Evolutionary conservation across 2,113 vertebrate genomes (phyloP), one percentile per base, ranked within the genome.

Genomic region (Leucopsar rothschildi): DNA sequence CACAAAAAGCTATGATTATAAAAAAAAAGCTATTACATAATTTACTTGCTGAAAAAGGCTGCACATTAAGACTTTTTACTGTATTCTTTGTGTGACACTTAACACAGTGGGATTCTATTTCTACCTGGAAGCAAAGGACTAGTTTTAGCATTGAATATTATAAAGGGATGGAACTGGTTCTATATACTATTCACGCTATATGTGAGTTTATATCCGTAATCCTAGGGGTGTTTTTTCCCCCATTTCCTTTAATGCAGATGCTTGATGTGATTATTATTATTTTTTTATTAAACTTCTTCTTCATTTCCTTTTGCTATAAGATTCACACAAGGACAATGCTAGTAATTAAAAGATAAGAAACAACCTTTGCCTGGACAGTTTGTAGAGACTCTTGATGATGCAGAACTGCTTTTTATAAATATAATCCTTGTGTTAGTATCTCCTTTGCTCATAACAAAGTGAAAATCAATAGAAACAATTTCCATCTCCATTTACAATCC

Each of bases 401-500:
- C 93, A 88, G 97, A 97, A 97, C 91, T 89, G 55, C 82, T 97
- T 97, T 93, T 97, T 95, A 97, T 97, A 97, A 98, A 97, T 94
- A 91, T 95, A 98, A 97, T 95, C 84, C 88, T 94, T 84, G 49
- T 97, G 95, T 98, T 98, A 97, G 95, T 91, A 96, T 95, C 95
- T 97, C 70, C 89, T 94, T 84, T 92, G 92, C 92, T 92, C 27
- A 59, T 37, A 59, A 50, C 4, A 37, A 68, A 97, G 92, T 93
- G 96, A 97, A 98, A 98, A 99, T 98, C 98, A 98, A 98, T 98
- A 98, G 97, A 98, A 98, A 98, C 93, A 97, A 98, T 98, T 98
- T 98, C 96, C 94, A 98, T 98, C 88, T 97, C 86, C 96, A 96
- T 98, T 97, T 94, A 97, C 91, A 88, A 98, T 97, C 87, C 66